Percentiles rank a stretch among this genome's conserved stretches.
phyloP scores from a whole-genome alignment of 2,113 vertebrate genomes.

The Channa argus region DNA sequence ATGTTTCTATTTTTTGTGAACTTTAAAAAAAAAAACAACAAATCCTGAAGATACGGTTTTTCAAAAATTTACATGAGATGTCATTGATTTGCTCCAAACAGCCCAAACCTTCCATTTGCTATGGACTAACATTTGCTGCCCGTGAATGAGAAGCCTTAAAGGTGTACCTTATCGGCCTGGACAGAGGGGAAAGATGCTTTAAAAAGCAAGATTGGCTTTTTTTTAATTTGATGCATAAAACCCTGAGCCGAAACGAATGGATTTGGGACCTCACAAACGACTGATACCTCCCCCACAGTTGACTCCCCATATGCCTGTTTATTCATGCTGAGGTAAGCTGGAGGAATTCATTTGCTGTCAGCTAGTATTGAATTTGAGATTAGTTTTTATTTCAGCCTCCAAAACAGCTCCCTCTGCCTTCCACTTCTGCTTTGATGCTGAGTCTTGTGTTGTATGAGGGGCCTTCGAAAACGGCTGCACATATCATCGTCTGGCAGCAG shows the following conservation, averaged over 20 bases:
- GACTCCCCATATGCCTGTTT: slow-evolving; percentile 84
- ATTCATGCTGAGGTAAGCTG: slow-evolving; percentile 96
- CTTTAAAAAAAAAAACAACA: not conserved
- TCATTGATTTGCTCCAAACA: slow-evolving; percentile 20
- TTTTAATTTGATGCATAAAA: slow-evolving; percentile 84
- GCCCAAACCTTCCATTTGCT: slow-evolving; percentile 27
- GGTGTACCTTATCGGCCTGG: slow-evolving; percentile 74
- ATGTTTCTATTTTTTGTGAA: not conserved
- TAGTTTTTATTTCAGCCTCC: slow-evolving; percentile 92
- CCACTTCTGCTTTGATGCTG: slow-evolving; percentile 59
- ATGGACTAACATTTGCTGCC: slow-evolving; percentile 60
- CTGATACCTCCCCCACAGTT: slow-evolving; percentile 70
- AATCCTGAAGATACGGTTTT: not conserved
- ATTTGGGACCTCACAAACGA: slow-evolving; percentile 78
- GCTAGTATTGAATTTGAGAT: slow-evolving; percentile 94
- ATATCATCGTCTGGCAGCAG: slow-evolving; percentile 72
- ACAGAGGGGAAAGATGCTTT: slow-evolving; percentile 75
- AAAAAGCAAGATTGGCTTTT: slow-evolving; percentile 80
- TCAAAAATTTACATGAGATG: slow-evolving; percentile 21
- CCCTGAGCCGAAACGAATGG: slow-evolving; percentile 81
- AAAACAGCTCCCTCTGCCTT: slow-evolving; percentile 86
- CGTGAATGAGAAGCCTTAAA: slow-evolving; percentile 72
- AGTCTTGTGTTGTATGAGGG: slow-evolving; percentile 64
- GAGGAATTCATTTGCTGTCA: slow-evolving; percentile 94
- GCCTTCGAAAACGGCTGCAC: slow-evolving; percentile 43